phyloP scores from a whole-genome alignment of 2,888 invertebrate species.

The Dolichopus griseipennis region DNA sequence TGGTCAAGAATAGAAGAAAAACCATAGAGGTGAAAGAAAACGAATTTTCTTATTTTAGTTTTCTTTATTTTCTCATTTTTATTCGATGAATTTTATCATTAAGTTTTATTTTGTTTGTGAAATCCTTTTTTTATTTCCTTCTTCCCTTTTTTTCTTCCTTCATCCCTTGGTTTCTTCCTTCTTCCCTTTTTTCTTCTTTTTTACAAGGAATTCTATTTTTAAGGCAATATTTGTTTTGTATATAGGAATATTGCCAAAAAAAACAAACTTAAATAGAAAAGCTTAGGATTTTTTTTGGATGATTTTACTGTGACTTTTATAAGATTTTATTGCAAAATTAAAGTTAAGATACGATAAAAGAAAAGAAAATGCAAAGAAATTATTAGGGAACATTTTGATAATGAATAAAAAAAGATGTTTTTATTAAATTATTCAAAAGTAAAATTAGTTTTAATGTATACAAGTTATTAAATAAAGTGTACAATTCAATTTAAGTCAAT shows the following conservation, averaged over 20 bases:
- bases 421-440: no score
- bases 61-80: no score
- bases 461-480: no score
- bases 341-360: not conserved
- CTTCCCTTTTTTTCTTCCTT: not conserved
- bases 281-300: not conserved
- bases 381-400: no score
- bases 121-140: not conserved
- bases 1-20: not conserved
- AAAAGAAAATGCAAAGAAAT: no score
- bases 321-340: not conserved
- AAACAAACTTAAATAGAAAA: not conserved
- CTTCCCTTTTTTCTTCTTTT: not conserved
- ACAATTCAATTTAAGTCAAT: no score
- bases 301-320: not conserved
- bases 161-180: not conserved
- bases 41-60: no score
- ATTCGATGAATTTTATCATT: not conserved
- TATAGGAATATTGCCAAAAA: not conserved
- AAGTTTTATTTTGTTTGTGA: not conserved
- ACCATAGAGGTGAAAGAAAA: no score
- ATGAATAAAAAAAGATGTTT: no score
- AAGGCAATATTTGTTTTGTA: no score
- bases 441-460: no score
- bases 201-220: no score